Evolutionary conservation across 2,113 vertebrate species (phyloP).

Genomic region (Oreochromis niloticus): DNA sequence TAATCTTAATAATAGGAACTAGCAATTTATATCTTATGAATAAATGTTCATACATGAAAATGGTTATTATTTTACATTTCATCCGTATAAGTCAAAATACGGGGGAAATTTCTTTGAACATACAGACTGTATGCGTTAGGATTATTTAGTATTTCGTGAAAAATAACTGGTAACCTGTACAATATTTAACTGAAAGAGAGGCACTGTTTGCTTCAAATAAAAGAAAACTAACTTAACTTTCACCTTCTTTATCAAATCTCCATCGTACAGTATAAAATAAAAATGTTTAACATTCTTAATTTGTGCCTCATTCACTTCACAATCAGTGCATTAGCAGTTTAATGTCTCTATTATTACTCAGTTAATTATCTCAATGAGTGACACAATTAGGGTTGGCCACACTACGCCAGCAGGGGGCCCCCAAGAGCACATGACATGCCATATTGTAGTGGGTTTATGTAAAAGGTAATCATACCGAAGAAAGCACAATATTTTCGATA

Average conservation of each 20-base stretch:
- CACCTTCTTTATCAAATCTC: not conserved
- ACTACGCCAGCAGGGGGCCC: not conserved
- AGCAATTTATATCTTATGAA: not conserved
- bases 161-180: not conserved
- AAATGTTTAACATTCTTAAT: not conserved
- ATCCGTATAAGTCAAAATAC: not conserved
- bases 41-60: not conserved
- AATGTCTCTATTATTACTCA: not conserved
- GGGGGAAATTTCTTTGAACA: not conserved
- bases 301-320: not conserved
- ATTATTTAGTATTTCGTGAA: not conserved
- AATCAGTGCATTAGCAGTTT: not conserved
- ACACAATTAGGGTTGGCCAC: not conserved
- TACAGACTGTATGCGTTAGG: not conserved
- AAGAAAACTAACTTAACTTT: not conserved
- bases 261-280: not conserved
- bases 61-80: not conserved
- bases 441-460: fast-evolving
- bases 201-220: not conserved
- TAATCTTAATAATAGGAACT: not conserved
- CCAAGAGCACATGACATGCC: not conserved
- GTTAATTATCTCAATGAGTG: not conserved
- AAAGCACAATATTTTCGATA: not conserved
- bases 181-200: not conserved
- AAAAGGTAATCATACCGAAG: not conserved